Conservation (phyloP, 2,113 vertebrate genomes). For the Crotalus tigris region DNA sequence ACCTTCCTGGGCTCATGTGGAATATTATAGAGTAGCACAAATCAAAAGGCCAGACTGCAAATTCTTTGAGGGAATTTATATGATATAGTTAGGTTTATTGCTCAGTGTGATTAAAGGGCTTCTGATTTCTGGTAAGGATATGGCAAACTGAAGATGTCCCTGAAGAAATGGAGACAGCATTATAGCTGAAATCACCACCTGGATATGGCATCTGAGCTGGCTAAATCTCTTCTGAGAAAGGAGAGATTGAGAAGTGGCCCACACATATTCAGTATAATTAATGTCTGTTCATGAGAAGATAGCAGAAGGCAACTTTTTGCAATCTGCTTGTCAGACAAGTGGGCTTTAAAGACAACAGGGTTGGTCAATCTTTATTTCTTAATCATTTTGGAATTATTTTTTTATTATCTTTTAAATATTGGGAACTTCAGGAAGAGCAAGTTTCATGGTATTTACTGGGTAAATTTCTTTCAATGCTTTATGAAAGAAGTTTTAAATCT, state of each 20-base stretch:
- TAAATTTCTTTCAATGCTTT: background rate
- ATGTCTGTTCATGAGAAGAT: background rate
- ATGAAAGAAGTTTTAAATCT: background rate
- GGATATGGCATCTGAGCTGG: background rate
- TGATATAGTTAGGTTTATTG: conserved; percentile 2
- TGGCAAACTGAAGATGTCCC: background rate
- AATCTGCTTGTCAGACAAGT: background rate
- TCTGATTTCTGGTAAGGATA: background rate
- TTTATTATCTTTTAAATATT: background rate
- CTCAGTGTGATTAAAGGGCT: conserved; percentile 30
- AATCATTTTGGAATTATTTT: background rate
- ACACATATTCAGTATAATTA: background rate
- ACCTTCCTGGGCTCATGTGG: conserved; percentile 2
- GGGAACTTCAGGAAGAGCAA: background rate
- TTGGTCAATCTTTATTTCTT: background rate
- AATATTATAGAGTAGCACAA: conserved; percentile 35
- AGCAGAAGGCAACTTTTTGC: background rate
- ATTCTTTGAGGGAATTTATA: conserved; percentile 26
- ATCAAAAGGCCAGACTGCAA: conserved; percentile 21
- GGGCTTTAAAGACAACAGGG: background rate
- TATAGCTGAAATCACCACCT: background rate
- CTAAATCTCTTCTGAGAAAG: background rate
- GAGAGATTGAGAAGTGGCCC: background rate
- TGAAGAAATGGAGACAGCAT: background rate
- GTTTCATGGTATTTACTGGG: background rate